phyloP scores from a whole-genome alignment of 1,140 invertebrate species.

The Drosophila miranda region DNA sequence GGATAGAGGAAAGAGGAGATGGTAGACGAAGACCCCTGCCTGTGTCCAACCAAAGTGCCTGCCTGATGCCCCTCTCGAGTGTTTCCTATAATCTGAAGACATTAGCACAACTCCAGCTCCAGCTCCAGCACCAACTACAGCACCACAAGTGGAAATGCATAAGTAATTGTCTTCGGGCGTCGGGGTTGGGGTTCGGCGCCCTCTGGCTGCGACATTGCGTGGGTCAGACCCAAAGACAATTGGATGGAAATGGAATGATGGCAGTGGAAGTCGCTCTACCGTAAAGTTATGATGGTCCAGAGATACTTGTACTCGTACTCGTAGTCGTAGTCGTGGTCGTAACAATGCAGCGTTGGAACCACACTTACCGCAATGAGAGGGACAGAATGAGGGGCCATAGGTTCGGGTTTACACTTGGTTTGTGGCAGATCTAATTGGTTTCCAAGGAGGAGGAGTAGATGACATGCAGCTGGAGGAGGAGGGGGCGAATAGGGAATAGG shows the following conservation, averaged over 20 bases:
- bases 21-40: conserved; percentile 29
- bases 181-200: conserved; percentile 44
- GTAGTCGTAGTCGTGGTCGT: no score
- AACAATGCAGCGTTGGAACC: conserved; percentile 33
- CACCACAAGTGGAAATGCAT: conserved; percentile 36
- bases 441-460: conserved; percentile 4
- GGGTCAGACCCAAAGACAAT: conserved; percentile 71
- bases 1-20: neutral
- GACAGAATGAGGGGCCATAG: conserved; percentile 1
- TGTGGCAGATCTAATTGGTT: conserved; percentile 52
- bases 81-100: conserved; percentile 69
- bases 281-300: conserved; percentile 66
- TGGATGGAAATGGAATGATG: conserved; percentile 4
- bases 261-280: conserved; percentile 59
- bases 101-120: conserved; percentile 62
- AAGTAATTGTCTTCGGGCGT: conserved; percentile 56
- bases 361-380: conserved; percentile 14
- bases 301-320: conserved; percentile 22
- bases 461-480: conserved; percentile 10
- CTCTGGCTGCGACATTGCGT: conserved; percentile 55
- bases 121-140: conserved; percentile 27
- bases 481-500: neutral
- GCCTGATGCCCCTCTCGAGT: conserved; percentile 2
- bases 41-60: conserved; percentile 29
- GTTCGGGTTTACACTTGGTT: conserved; percentile 28